Base-by-base conservation (phyloP, 2,113 vertebrate genomes). In the Labrus mixtus region DNA sequence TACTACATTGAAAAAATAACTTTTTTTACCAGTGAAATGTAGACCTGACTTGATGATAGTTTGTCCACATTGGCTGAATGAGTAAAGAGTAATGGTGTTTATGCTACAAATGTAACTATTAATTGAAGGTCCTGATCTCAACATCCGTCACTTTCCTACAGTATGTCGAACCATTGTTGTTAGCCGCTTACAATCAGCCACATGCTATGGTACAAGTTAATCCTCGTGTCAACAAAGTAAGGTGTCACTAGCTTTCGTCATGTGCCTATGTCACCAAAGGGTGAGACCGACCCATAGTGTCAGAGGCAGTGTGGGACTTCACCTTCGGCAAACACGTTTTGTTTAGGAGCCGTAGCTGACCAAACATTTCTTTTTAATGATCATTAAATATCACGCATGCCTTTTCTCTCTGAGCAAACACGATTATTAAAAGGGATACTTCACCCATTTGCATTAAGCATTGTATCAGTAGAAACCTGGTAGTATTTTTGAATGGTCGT, bases 311-410 rank as follows among this genome's bases (percentile, higher is more conserved):
- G 75, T 22, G 74, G 17, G 33, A 83, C 78, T 73, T 89, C 84
- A 80, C 88, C 88, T 82, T 90, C 61, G n/a, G 80, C 33, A 90
- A 92, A 93, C 86, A 91, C 17, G 8, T 82, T 37, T 41, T 11
- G 39, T 79, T 29, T 11, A 3, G 36, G 63, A 63, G 74, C 53
- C 56, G 59, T 29, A 51, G 53, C 68, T 78, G 67, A 82, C 64
- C 79, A 87, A 85, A 85, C 71, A 77, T 64, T 86, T 78, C 8
- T 65, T 33, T 70, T 75, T 61, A 13, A 29, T 25, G 80, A 77
- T 82, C 73, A 86, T 80, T 83, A 80, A 84, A 84, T 72, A 79
- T 72, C 72, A 43, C 57, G 6, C 55, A 56, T 4, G 56, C 72
- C 59, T 86, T 88, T 89, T 82, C 82, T 87, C 48, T 76, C 73